A percentile compares a stretch with the other conserved stretches of the same genome.
phyloP scores from a whole-genome alignment of 2,888 invertebrate genomes.

The Tineola bisselliella region DNA sequence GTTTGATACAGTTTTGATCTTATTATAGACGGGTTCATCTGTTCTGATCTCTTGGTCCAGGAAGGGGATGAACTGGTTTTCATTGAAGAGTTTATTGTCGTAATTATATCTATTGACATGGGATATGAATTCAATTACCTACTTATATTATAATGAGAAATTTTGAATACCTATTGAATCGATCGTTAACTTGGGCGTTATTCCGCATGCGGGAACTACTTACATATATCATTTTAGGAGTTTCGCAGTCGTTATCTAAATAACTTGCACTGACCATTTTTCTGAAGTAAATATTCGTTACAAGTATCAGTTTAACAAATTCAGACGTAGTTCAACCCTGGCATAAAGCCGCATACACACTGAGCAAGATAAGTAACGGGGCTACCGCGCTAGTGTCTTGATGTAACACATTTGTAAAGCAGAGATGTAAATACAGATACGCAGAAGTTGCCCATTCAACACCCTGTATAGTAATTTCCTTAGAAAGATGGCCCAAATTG shows the following conservation, averaged over 20 bases:
- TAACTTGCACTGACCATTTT: too few relatives aligned
- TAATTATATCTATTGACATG: too few relatives aligned
- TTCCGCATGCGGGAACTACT: too few relatives aligned
- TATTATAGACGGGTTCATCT: conserved; percentile 16
- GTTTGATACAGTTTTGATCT: conserved; percentile 41
- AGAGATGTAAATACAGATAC: conserved; percentile 57
- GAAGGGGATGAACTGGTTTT: background rate
- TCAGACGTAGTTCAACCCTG: conserved; percentile 28
- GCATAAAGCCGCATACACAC: conserved; percentile 19
- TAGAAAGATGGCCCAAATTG: conserved; percentile 19
- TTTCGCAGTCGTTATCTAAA: too few relatives aligned
- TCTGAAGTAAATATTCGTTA: too few relatives aligned
- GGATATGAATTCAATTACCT: too few relatives aligned
- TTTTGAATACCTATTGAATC: too few relatives aligned
- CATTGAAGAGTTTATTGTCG: background rate
- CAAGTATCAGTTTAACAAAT: too few relatives aligned
- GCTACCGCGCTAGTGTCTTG: conserved; percentile 43
- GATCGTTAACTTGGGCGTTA: too few relatives aligned
- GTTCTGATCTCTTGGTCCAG: background rate
- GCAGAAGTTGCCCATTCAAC: conserved; percentile 19
- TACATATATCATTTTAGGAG: too few relatives aligned
- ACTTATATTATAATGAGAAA: too few relatives aligned
- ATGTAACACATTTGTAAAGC: conserved; percentile 62
- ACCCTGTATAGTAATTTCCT: conserved; percentile 35
- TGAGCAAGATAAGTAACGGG: conserved; percentile 44